These are phyloP conservation scores for Anastrepha obliqua DNA, from an alignment of 1,140 invertebrate species.

Conservation along the genomic window DNA sequence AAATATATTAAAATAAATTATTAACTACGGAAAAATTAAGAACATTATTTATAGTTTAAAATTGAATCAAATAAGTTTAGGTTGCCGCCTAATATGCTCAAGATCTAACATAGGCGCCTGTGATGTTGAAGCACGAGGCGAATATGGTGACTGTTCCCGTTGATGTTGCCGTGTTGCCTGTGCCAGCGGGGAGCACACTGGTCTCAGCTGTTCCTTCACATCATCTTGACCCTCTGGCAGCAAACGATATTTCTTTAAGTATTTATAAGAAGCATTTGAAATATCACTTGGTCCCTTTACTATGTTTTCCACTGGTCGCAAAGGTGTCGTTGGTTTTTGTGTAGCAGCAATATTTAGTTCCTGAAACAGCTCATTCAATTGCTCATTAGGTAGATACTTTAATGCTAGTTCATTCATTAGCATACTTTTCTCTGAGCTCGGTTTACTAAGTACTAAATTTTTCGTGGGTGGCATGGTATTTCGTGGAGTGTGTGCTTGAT, in stretches of 20 bases:
- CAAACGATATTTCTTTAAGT: slow-evolving; percentile 69
- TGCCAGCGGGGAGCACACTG: slow-evolving; percentile 45
- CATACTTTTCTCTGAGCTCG: slow-evolving; percentile 67
- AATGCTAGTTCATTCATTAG: slow-evolving; percentile 71
- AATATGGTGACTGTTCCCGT: slow-evolving; percentile 56
- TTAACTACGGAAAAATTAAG: not conserved
- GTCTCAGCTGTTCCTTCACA: slow-evolving; percentile 15
- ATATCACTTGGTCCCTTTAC: slow-evolving; percentile 65
- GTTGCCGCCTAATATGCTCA: slow-evolving; percentile 49
- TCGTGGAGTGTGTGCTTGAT: slow-evolving; percentile 55
- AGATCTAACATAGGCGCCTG: slow-evolving; percentile 28
- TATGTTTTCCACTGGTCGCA: slow-evolving; percentile 66
- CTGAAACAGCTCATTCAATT: slow-evolving; percentile 67
- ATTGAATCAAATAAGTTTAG: slow-evolving; percentile 45
- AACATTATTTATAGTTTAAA: not conserved
- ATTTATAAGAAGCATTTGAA: slow-evolving; percentile 72
- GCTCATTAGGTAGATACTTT: slow-evolving; percentile 68
- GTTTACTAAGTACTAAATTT: slow-evolving; percentile 63
- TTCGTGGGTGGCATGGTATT: slow-evolving; percentile 55
- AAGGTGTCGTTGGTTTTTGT: slow-evolving; percentile 57
- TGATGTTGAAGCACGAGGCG: not conserved
- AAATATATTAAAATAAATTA: not conserved
- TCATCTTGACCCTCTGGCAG: slow-evolving; percentile 65
- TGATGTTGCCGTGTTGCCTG: slow-evolving; percentile 55
- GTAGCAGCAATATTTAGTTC: slow-evolving; percentile 62